These are phyloP conservation scores for Pectinophora gossypiella DNA, from an alignment of 1,140 invertebrate genomes.

Conservation along the genomic window DNA sequence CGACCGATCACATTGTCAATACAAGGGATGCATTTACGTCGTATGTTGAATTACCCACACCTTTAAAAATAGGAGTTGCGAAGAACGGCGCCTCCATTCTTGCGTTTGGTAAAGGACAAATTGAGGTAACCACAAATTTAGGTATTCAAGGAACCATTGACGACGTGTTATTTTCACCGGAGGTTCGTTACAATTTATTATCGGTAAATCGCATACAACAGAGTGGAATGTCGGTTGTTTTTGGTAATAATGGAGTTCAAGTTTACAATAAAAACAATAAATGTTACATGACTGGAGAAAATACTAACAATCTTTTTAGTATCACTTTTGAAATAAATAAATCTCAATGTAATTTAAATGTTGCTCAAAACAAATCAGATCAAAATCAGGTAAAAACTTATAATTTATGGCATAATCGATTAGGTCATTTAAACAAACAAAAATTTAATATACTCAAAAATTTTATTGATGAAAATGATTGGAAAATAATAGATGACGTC, in stretches of 20 bases:
- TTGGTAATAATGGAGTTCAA: neutral
- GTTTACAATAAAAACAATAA: neutral
- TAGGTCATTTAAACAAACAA: constrained; percentile 8
- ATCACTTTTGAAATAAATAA: neutral
- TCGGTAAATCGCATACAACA: constrained; percentile 4
- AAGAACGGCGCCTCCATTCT: neutral
- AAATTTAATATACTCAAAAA: neutral
- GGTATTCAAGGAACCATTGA: constrained; percentile 6
- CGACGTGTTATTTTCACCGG: constrained; percentile 5
- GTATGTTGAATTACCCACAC: neutral
- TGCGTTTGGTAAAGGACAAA: neutral
- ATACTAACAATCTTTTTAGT: neutral
- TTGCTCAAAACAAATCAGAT: neutral
- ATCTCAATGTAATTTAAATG: neutral
- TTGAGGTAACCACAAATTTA: constrained; percentile 11
- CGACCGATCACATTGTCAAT: constrained; percentile 8
- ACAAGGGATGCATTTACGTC: neutral
- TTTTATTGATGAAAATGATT: neutral
- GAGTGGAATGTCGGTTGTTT: neutral
- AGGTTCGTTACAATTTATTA: constrained; percentile 9
- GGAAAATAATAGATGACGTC: neutral
- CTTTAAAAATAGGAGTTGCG: neutral
- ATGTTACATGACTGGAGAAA: neutral
- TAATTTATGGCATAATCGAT: constrained; percentile 5
- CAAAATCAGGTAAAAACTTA: neutral